Base-by-base conservation (phyloP, 2,797 vertebrate genomes). In the Acipenser ruthenus region DNA sequence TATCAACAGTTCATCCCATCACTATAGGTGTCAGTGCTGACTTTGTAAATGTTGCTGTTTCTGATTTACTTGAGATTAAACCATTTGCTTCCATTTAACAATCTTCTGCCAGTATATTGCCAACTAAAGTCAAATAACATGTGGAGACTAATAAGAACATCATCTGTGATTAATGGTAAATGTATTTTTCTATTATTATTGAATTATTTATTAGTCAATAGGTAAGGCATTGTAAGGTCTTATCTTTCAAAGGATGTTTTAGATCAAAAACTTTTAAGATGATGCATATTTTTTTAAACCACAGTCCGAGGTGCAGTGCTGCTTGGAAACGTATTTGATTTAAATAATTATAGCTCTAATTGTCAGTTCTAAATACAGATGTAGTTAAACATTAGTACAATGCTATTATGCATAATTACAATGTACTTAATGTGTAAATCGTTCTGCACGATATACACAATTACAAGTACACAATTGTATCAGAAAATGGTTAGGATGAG, bases 1-100 rank as follows among this genome's bases (percentile, higher is more conserved):
- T 68, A 58, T 65, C 10, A 53, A 18, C 47, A n/a, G 50, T 62
- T 68, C 70, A 66, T 58, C 71, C 67, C 51, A 60, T 74, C 70
- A 69, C 67, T 69, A 66, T 49, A 61, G n/a, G 55, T 63, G 67
- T 62, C 67, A 53, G 50, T 60, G 71, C 75, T 74, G 69, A 72
- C 64, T 67, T 63, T 67, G 70, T 64, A 60, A 59, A 49, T 65
- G 56, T 49, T 18, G 65, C 70, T 48, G 56, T 65, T 68, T 68
- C 59, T 50, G 18, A 62, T 49, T 53, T 56, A 58, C 62, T 66
- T 65, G 49, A 62, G 18, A 60, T 64, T 61, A 53, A 66, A 15
- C 52, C 1, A 6, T 59, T 63, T 66, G 18, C 11, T 67, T 67
- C 62, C 51, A 71, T 73, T 69, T 71, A 71, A 67, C 7, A 65